Percentiles rank a stretch among this genome's conserved stretches.
These are phyloP conservation scores for Spea hammondii DNA, from an alignment of 2,797 vertebrate genomes.

Conservation along the genomic window DNA sequence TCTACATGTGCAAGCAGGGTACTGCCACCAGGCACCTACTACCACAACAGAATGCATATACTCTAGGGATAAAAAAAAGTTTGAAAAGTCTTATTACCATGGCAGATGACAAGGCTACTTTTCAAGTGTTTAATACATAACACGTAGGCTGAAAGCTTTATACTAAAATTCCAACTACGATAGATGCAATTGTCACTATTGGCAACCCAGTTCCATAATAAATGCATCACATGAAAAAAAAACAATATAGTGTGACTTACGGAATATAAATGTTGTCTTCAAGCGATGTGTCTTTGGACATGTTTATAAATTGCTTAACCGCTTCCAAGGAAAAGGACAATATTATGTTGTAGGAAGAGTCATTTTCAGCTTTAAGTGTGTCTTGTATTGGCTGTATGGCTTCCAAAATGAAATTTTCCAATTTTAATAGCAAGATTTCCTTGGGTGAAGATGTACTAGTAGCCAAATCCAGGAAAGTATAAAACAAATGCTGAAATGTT, in stretches of 20 bases:
- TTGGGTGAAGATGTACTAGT: constrained; percentile 27
- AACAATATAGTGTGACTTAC: background rate
- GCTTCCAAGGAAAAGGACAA: constrained; percentile 36
- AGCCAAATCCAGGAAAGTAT: constrained; percentile 27
- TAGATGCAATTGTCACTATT: no score
- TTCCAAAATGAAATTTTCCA: constrained; percentile 19
- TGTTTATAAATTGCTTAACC: constrained; percentile 17
- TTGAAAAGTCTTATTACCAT: no score
- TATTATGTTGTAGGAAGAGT: constrained; percentile 7
- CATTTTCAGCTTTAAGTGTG: constrained; percentile 7
- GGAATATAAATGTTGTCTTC: constrained; percentile 1
- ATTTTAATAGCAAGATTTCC: constrained; percentile 26
- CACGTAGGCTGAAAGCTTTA: no score
- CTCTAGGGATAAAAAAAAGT: no score
- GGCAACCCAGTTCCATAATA: no score
- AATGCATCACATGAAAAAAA: no score
- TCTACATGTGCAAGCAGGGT: no score
- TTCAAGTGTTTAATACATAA: no score
- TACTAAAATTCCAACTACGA: no score
- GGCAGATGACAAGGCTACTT: no score
- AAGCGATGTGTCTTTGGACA: constrained; percentile 4
- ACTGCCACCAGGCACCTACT: no score
- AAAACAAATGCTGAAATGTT: constrained; percentile 24
- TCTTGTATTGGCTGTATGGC: constrained; percentile 26
- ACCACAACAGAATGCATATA: no score